Evolutionary conservation across 1,140 invertebrate species (phyloP), one percentile per base, ranked within the genome.

Genomic region (Brachionus manjavacas): DNA sequence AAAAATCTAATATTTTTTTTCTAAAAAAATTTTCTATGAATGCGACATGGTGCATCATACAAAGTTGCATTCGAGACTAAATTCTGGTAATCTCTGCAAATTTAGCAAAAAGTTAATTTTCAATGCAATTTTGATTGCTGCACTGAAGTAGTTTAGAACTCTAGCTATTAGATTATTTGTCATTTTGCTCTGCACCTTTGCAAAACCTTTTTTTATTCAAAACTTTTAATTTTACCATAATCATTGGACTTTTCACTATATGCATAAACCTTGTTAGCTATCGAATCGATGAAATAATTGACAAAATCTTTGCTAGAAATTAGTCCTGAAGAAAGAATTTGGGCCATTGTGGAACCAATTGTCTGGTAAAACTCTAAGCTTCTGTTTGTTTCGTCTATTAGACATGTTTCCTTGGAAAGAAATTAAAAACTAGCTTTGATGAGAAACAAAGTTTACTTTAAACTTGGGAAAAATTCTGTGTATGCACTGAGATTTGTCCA

Each of bases 391-490:
- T 60, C 64, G 14, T 81, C 79, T n/a, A 64, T 20, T 20, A 81
- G 60, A 20, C 79, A 81, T 11, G 16, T 60, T 35, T 81, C 64
- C 79, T 81, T 16, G 16, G 23, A 20, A 81, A 81, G 31, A 60
- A 20, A 60, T 23, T 20, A 81, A 81, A 49, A 41, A 35, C 46
- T 60, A 64, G 4, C 25, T 52, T 80, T 14, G 14, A 23, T 3
- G 31, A 78, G 9, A 6, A n/a, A 7, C 8, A 55, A 14, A 12
- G 11, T 41, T 55, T 80, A 81, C 79, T 64, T 81, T 81, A 64
- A 81, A 81, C 25, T 60, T 39, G 23, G 79, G 79, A 39, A 81
- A 64, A 35, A 81, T 41, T 81, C 41, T 81, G 25, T 81, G 52
- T 25, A 81, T 23, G 41, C 52, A 81, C 31, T 68, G 79, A 6